These are phyloP conservation scores for Zeus faber DNA, from an alignment of 2,113 vertebrate species.

Conservation along the genomic window DNA sequence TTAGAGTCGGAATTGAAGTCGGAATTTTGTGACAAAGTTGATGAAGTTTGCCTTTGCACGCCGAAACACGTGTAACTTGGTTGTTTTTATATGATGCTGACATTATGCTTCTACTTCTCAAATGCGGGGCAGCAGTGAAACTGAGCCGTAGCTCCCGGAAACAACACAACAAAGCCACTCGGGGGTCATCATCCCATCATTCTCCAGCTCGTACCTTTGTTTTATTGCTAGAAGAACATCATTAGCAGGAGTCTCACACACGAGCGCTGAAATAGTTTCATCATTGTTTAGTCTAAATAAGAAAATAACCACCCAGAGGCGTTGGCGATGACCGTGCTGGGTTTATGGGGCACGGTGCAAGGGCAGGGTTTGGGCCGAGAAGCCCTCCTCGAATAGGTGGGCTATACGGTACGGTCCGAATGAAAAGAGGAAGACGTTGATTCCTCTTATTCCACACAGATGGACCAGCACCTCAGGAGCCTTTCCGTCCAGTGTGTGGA, in stretches of 20 bases:
- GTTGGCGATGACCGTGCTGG: slow-evolving; percentile 33
- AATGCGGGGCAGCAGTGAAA: too few relatives aligned
- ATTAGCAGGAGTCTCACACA: slow-evolving; percentile 51
- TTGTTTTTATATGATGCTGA: too few relatives aligned
- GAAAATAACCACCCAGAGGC: slow-evolving; percentile 44
- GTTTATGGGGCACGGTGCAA: slow-evolving; percentile 30
- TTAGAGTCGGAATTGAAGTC: too few relatives aligned
- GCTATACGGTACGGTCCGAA: not conserved
- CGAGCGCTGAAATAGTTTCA: slow-evolving; percentile 62
- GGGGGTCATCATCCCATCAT: slow-evolving; percentile 12
- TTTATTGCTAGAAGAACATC: slow-evolving; percentile 28
- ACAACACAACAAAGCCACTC: slow-evolving; percentile 24
- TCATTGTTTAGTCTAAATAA: slow-evolving; percentile 62
- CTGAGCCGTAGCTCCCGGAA: too few relatives aligned
- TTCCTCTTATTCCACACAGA: slow-evolving; percentile 58
- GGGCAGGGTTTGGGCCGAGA: slow-evolving; percentile 21
- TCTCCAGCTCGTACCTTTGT: slow-evolving; percentile 20
- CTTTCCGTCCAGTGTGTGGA: not conserved
- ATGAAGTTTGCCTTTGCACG: too few relatives aligned
- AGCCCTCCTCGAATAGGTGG: not conserved
- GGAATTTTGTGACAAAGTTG: too few relatives aligned
- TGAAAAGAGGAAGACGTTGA: slow-evolving; percentile 15
- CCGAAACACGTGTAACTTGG: too few relatives aligned
- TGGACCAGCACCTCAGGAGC: slow-evolving; percentile 37
- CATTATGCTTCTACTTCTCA: too few relatives aligned